Percentiles rank a stretch among this genome's conserved stretches.
Evolutionary conservation across 2,888 invertebrate genomes (phyloP).

Genomic region (Lasioglossum figueresi): DNA sequence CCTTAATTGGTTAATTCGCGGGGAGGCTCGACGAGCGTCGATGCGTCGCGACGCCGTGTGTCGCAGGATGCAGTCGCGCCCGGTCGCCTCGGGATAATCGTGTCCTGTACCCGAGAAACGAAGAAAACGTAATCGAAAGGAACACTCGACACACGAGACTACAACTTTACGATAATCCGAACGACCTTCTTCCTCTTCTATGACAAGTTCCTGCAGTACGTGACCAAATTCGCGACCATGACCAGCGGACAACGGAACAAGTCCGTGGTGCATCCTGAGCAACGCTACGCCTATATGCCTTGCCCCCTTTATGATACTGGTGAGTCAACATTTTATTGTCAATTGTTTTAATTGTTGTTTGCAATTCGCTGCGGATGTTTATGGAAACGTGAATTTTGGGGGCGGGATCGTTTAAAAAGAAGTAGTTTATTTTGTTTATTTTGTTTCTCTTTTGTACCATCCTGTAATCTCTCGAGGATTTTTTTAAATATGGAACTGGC

Average conservation of each 20-base stretch:
- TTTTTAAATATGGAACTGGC: too few relatives aligned
- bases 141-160: slow-evolving; percentile 13
- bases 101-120: neutral
- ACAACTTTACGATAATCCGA: slow-evolving; percentile 74
- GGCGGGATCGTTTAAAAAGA: neutral
- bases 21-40: slow-evolving; percentile 27
- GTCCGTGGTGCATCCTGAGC: slow-evolving; percentile 74
- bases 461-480: too few relatives aligned
- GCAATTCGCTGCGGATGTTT: neutral
- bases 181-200: slow-evolving; percentile 77
- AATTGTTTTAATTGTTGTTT: neutral
- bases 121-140: neutral
- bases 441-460: too few relatives aligned
- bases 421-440: too few relatives aligned
- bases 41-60: slow-evolving; percentile 33
- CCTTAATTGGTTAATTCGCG: slow-evolving; percentile 72
- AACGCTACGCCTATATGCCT: slow-evolving; percentile 80
- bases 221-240: slow-evolving; percentile 79
- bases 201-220: slow-evolving; percentile 79
- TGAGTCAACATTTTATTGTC: slow-evolving; percentile 59
- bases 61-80: slow-evolving; percentile 54
- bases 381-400: neutral
- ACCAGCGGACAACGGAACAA: slow-evolving; percentile 78
- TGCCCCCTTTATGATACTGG: slow-evolving; percentile 80
- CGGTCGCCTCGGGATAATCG: slow-evolving; percentile 52